phyloP scores from a whole-genome alignment of 2,797 vertebrate genomes.

The Pelochelys cantorii region DNA sequence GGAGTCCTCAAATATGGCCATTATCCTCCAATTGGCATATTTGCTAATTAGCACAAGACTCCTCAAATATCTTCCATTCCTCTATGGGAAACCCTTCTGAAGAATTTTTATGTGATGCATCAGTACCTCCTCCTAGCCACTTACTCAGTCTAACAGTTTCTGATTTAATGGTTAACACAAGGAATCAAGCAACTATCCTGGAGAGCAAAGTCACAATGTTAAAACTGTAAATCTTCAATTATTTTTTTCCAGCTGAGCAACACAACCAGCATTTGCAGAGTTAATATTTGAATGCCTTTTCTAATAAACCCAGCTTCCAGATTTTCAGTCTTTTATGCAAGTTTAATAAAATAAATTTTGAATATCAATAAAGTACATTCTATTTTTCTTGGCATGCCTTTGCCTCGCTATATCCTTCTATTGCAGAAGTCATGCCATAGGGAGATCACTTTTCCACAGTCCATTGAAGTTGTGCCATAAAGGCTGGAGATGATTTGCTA shows the following conservation, averaged over 20 bases:
- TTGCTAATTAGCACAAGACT: constrained; percentile 45
- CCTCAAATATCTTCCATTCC: constrained; percentile 36
- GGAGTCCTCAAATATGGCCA: constrained; percentile 38
- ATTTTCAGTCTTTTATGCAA: constrained; percentile 86
- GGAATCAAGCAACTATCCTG: constrained; percentile 13
- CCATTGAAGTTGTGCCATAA: constrained; percentile 93
- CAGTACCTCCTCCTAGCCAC: neutral
- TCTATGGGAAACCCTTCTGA: constrained; percentile 9
- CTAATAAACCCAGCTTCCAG: constrained; percentile 74
- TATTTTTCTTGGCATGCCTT: constrained; percentile 94
- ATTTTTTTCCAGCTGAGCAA: neutral
- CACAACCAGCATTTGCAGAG: constrained; percentile 51
- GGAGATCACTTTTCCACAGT: constrained; percentile 91
- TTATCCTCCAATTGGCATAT: constrained; percentile 12
- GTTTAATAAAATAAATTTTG: constrained; percentile 95
- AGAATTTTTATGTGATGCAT: constrained; percentile 21
- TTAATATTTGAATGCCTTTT: constrained; percentile 74
- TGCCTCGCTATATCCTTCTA: constrained; percentile 78
- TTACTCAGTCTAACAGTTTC: neutral
- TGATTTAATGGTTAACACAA: constrained; percentile 65
- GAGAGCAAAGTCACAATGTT: constrained; percentile 38
- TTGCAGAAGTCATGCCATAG: constrained; percentile 86
- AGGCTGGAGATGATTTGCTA: constrained; percentile 98
- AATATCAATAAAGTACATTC: constrained; percentile 94
- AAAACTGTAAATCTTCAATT: neutral